Evolutionary conservation across 2,797 vertebrate genomes (phyloP).

Genomic region (Botia kubotai): DNA sequence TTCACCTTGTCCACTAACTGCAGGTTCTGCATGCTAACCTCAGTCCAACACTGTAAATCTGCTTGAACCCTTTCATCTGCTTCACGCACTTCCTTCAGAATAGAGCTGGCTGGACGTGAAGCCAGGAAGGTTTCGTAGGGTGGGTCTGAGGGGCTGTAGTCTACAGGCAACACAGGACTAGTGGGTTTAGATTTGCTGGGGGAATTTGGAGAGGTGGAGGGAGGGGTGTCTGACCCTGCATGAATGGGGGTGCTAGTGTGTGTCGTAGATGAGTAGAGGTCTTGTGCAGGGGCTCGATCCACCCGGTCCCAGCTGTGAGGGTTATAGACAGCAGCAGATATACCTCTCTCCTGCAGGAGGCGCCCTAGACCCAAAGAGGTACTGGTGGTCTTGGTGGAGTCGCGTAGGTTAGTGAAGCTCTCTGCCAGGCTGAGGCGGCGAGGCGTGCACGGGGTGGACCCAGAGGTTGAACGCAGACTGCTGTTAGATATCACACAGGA

Average conservation of each 20-base stretch:
- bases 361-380: slow-evolving; percentile 93
- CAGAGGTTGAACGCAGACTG: slow-evolving; percentile 78
- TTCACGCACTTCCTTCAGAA: slow-evolving; percentile 89
- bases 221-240: slow-evolving; percentile 72
- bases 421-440: slow-evolving; percentile 91
- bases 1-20: slow-evolving; percentile 95
- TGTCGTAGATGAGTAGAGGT: slow-evolving; percentile 51
- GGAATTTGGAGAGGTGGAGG: slow-evolving; percentile 90
- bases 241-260: slow-evolving; percentile 50
- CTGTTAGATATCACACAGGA: slow-evolving; percentile 76
- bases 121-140: slow-evolving; percentile 93
- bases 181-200: slow-evolving; percentile 78
- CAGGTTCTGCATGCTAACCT: slow-evolving; percentile 87
- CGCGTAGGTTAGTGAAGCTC: slow-evolving; percentile 93
- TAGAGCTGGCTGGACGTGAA: slow-evolving; percentile 94
- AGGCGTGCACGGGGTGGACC: slow-evolving; percentile 91
- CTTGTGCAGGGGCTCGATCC: slow-evolving; percentile 65
- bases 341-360: slow-evolving; percentile 91
- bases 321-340: slow-evolving; percentile 92
- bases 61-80: slow-evolving; percentile 78
- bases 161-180: slow-evolving; percentile 79
- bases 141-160: slow-evolving; percentile 87
- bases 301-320: slow-evolving; percentile 91
- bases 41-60: slow-evolving; percentile 86
- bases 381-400: slow-evolving; percentile 96